phyloP scores from a whole-genome alignment of 2,113 vertebrate species.

The Cyanoderma ruficeps region DNA sequence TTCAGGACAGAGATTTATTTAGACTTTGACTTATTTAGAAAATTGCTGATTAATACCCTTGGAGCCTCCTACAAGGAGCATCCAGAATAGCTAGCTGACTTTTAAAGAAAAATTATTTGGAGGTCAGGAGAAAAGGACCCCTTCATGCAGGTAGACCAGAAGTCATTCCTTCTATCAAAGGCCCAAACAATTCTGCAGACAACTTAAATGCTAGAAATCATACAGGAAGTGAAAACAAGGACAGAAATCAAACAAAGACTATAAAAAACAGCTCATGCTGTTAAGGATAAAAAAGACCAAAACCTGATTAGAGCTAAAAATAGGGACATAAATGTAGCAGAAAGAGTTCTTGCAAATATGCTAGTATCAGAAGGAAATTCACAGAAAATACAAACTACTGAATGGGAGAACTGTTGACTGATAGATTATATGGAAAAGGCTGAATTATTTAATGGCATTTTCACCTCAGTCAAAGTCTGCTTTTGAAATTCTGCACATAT shows the following conservation, averaged over 20 bases:
- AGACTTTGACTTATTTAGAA: background rate
- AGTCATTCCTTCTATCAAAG: background rate
- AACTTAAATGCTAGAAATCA: background rate
- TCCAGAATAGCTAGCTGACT: background rate
- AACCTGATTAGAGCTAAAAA: background rate
- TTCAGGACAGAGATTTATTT: background rate
- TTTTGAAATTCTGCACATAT: background rate
- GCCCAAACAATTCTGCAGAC: rapidly evolving
- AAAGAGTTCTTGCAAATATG: background rate
- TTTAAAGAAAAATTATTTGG: background rate
- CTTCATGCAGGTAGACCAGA: background rate
- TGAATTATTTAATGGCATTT: background rate
- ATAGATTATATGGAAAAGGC: background rate
- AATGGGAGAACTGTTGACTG: background rate
- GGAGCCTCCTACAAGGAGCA: background rate
- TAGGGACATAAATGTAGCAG: background rate
- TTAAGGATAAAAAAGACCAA: background rate
- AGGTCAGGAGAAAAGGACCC: background rate
- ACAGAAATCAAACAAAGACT: background rate
- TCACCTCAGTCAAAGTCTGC: background rate
- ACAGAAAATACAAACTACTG: background rate
- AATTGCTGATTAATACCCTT: background rate
- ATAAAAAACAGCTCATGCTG: background rate
- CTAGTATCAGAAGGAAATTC: background rate
- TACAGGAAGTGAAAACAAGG: background rate